Evolutionary conservation across 2,888 invertebrate species (phyloP), one percentile per base, ranked within the genome.

Genomic region (Lamellibrachia columna): DNA sequence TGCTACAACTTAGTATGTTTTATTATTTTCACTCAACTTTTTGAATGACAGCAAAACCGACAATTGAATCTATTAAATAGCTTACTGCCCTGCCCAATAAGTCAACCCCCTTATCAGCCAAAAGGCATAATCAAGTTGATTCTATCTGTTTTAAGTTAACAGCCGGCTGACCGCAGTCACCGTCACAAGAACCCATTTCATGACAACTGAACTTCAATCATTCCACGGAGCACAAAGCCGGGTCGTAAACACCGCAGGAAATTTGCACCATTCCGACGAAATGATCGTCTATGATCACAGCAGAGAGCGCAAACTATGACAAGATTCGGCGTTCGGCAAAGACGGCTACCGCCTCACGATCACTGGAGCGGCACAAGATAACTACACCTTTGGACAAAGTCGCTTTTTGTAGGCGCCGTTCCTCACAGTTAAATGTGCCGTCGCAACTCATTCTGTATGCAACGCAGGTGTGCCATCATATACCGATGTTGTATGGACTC

Each of bases 181-280:
- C n/a, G 75, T 75, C 75, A 11, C 75, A 75, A 22, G 22, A 75
- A 75, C 75, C 75, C 22, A 75, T 75, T 75, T 75, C 75, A 75
- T 75, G 75, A 75, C 75, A 75, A 75, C 75, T 75, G 75, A 22
- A 75, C 75, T 75, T 75, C 75, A 75, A 75, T 75, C 75, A 75
- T 75, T 75, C 22, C 4, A 75, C 22, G 75, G 22, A 15, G n/a
- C 22, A 75, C 75, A 75, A 75, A 75, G 75, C 15, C 75, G 0
- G 75, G 15, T 75, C 75, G n/a, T 75, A 75, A 75, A 75, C 75
- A 15, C 75, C 22, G 75, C 75, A 6, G 75, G 75, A 75, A 75
- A 75, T 75, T 75, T 75, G 75, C 75, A 22, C 75, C 75, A 75
- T 75, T 75, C 75, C 75, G 75, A 75, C 22, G 75, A 75, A 75